Evolutionary conservation across 2,797 vertebrate genomes (phyloP).

Genomic region (Peromyscus nudipes): DNA sequence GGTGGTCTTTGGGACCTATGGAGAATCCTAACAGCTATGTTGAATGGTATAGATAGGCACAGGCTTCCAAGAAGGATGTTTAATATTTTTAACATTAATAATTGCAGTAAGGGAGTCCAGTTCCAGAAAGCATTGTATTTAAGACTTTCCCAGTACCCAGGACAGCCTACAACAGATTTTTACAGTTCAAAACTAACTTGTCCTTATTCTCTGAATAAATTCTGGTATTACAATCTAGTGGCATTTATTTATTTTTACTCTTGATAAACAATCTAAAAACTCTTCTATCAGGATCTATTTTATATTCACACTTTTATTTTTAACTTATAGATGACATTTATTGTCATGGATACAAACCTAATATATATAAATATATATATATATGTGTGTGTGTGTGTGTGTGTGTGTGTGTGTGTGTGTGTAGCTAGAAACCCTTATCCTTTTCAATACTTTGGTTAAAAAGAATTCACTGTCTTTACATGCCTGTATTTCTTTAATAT

Average conservation of each 20-base stretch:
- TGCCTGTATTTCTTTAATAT: slow-evolving; percentile 1
- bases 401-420: no score
- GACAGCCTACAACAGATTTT: not conserved
- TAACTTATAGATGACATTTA: slow-evolving; percentile 31
- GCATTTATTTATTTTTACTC: slow-evolving; percentile 44
- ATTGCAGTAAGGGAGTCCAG: not conserved
- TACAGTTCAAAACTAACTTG: slow-evolving; percentile 38
- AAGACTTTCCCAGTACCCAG: not conserved
- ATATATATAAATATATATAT: not conserved
- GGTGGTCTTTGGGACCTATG: not conserved
- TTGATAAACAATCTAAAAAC: not conserved
- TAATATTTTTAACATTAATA: not conserved
- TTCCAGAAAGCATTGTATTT: not conserved
- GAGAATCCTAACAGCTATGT: not conserved
- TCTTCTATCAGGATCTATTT: not conserved
- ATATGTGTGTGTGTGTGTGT: no score
- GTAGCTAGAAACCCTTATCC: not conserved
- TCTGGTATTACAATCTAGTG: not conserved
- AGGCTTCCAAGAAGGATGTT: not conserved
- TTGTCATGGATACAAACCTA: not conserved
- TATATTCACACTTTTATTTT: not conserved
- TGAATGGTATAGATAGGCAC: not conserved
- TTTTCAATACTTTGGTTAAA: slow-evolving; percentile 10
- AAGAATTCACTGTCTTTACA: not conserved
- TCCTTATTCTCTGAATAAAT: slow-evolving; percentile 27